phyloP scores from a whole-genome alignment of 2,888 invertebrate species.

The Tipula unca region DNA sequence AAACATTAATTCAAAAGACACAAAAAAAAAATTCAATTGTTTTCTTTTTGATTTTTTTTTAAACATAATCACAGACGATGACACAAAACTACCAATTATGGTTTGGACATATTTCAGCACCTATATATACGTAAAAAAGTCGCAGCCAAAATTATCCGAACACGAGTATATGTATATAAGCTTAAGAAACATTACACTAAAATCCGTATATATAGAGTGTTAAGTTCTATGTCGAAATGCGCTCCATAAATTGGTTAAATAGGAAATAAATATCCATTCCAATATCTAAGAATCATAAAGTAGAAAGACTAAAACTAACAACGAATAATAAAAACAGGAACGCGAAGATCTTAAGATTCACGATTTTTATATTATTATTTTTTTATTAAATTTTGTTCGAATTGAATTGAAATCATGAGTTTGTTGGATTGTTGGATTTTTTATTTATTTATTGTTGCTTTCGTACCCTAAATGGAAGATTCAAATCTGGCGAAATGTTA shows the following conservation, averaged over 20 bases:
- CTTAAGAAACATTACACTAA: background rate
- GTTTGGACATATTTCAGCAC: background rate
- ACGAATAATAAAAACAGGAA: background rate
- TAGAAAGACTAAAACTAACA: background rate
- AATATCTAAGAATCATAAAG: background rate
- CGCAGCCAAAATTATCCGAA: no score
- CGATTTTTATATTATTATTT: background rate
- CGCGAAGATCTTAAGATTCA: background rate
- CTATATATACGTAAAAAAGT: background rate
- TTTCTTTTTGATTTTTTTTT: background rate
- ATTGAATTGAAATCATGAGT: background rate
- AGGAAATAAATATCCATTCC: background rate
- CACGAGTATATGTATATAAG: no score
- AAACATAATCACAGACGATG: background rate
- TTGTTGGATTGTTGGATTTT: background rate
- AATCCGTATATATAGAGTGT: background rate
- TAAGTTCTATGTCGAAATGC: background rate
- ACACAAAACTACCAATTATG: background rate
- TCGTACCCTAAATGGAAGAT: background rate
- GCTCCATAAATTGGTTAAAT: background rate
- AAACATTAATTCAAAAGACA: background rate
- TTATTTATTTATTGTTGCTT: background rate
- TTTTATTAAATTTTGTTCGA: background rate
- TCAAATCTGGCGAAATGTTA: background rate
- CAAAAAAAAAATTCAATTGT: background rate